These are phyloP conservation scores for Glaucopsyche alexis DNA, from an alignment of 2,888 invertebrate genomes.

Conservation along the genomic window DNA sequence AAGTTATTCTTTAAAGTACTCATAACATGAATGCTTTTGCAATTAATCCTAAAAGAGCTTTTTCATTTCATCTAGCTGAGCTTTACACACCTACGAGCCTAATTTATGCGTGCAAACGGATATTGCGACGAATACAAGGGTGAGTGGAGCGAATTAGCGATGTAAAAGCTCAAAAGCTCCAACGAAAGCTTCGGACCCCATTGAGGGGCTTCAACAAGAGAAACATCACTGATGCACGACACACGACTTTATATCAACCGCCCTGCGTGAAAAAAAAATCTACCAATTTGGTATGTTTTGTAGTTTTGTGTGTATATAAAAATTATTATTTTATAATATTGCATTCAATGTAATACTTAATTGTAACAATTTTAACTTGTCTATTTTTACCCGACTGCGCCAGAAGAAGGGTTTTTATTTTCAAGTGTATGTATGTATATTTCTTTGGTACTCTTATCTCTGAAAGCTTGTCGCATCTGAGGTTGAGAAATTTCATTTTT, in stretches of 20 bases:
- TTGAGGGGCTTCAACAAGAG: constrained; percentile 26
- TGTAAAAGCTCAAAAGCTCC: constrained; percentile 28
- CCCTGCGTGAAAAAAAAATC: background rate
- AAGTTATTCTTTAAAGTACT: background rate
- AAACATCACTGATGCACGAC: constrained; percentile 19
- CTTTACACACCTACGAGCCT: constrained; percentile 4
- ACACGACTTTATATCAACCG: constrained; percentile 5
- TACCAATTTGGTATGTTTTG: constrained; percentile 19
- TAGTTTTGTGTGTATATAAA: background rate
- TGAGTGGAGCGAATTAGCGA: constrained; percentile 23
- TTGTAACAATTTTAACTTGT: no score
- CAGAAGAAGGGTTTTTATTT: no score
- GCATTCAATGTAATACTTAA: no score
- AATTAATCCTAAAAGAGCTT: background rate
- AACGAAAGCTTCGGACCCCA: constrained; percentile 25
- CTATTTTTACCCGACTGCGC: no score
- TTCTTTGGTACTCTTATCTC: no score
- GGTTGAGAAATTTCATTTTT: no score
- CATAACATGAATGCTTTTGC: constrained; percentile 11
- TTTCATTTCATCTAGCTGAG: constrained; percentile 6
- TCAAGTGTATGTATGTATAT: no score
- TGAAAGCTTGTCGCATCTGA: no score
- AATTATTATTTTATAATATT: no score
- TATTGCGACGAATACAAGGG: constrained; percentile 1
- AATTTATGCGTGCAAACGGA: constrained; percentile 27